Evolutionary conservation across 2,113 vertebrate species (phyloP), one percentile per base, ranked within the genome.

Genomic region (Chlorodrepanis virens): DNA sequence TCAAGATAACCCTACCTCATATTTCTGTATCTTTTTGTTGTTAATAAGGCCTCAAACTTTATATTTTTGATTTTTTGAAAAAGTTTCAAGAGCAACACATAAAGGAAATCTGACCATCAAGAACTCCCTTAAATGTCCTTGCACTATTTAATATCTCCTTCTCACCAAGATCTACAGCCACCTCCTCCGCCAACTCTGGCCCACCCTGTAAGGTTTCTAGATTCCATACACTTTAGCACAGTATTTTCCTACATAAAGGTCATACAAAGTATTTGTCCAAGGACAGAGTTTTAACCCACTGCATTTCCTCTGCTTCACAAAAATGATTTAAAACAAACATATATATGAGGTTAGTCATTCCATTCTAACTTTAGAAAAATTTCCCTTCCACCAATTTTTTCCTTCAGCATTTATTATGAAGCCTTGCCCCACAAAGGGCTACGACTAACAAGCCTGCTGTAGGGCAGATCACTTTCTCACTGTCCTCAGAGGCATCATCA

Each of bases 211-310:
- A 71, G 2, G 7, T 40, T 60, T 87, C 28, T 33, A 40, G 70
- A 90, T 84, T 47, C 24, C 53, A 71, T n/a, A 75, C 10, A 10
- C 39, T 74, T 35, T 15, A 91, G 29, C 0, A 0, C 19, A 64
- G 35, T 60, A 52, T 71, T 89, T 91, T 89, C 52, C 56, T 31
- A 39, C 17, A 63, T 27, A 86, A 91, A 89, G 52, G 39, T 71
- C 57, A 75, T 3, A 64, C 13, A 87, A 87, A 90, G 85, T 87
- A 94, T 84, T 94, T 93, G 87, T n/a, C 35, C 24, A 90, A 89
- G 74, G 44, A 75, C 35, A 72, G 25, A 74, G 13, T 39, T 89
- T 52, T 74, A 83, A 94, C 57, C 65, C 44, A 49, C 20, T 79
- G 65, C 70, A 68, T 69, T 87, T 93, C 75, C 22, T 76, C 63